A percentile compares a stretch with the other conserved stretches of the same genome.
phyloP scores from a whole-genome alignment of 1,140 invertebrate genomes.

The Gonioctena quinquepunctata region DNA sequence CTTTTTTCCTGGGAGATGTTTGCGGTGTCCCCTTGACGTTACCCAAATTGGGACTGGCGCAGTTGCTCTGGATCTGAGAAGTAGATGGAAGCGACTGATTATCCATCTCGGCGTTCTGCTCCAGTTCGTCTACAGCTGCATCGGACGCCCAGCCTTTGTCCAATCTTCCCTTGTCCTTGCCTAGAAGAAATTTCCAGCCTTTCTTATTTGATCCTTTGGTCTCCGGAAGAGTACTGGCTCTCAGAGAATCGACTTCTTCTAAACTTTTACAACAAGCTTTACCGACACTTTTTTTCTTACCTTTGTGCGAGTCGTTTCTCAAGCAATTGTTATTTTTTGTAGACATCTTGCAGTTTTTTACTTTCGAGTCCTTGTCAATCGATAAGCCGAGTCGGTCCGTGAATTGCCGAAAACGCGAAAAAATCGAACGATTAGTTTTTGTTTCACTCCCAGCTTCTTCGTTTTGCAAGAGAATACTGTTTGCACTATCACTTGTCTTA shows the following conservation, averaged over 20 bases:
- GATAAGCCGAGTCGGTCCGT: conserved; percentile 51
- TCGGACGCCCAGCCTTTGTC: conserved; percentile 46
- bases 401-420: conserved; percentile 50
- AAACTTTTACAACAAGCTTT: conserved; percentile 41
- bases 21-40: conserved; percentile 5
- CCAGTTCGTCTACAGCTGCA: conserved; percentile 38
- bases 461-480: conserved; percentile 41
- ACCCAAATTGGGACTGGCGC: conserved; percentile 31
- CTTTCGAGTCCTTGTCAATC: conserved; percentile 44
- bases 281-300: conserved; percentile 10
- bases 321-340: conserved; percentile 41
- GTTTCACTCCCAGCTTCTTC: conserved; percentile 24
- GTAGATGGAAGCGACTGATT: conserved; percentile 50
- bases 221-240: conserved; percentile 51
- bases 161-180: conserved; percentile 35
- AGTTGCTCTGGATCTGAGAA: conserved; percentile 46
- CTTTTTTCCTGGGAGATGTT: conserved; percentile 19
- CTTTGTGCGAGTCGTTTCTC: conserved; percentile 30
- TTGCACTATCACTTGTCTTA: conserved; percentile 14
- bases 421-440: conserved; percentile 41
- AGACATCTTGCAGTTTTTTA: conserved; percentile 31
- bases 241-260: conserved; percentile 35
- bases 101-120: conserved; percentile 27
- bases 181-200: conserved; percentile 49
- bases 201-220: conserved; percentile 41